Evolutionary conservation across 2,888 invertebrate species (phyloP).

Genomic region (Cheilosia impressa): DNA sequence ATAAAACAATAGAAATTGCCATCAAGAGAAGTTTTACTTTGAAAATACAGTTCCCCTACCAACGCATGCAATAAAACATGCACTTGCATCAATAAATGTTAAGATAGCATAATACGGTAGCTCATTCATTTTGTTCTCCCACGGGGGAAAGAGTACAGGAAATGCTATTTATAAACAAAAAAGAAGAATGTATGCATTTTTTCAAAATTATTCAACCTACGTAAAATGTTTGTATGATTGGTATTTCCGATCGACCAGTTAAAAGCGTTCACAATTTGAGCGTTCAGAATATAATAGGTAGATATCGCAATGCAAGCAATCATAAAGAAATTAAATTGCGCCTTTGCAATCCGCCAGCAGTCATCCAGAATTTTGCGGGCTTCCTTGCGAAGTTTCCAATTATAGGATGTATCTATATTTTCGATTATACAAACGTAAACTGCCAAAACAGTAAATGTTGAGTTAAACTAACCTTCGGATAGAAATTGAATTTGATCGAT

Average conservation of each 20-base stretch:
- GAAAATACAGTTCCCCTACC: constrained; percentile 67
- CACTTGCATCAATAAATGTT: constrained; percentile 75
- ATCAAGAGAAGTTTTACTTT: too few relatives aligned
- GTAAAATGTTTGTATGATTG: constrained; percentile 74
- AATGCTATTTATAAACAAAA: constrained; percentile 74
- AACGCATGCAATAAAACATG: constrained; percentile 76
- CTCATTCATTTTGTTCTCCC: constrained; percentile 78
- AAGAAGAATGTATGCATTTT: neutral
- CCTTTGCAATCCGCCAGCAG: constrained; percentile 78
- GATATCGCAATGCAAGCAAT: constrained; percentile 70
- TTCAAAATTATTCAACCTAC: constrained; percentile 76
- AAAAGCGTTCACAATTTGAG: constrained; percentile 77
- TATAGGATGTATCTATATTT: constrained; percentile 78
- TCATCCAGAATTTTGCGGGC: constrained; percentile 76
- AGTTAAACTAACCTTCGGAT: constrained; percentile 17
- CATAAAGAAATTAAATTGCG: constrained; percentile 78
- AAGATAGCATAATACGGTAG: constrained; percentile 79
- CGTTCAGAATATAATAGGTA: constrained; percentile 77
- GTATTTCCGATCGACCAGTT: constrained; percentile 69
- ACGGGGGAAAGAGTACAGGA: constrained; percentile 78
- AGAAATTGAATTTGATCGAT: constrained; percentile 36
- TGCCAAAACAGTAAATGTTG: too few relatives aligned
- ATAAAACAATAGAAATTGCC: neutral
- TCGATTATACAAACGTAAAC: neutral
- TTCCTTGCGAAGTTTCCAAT: constrained; percentile 72